These are phyloP conservation scores for Donacobius atricapilla DNA, from an alignment of 2,113 vertebrate species.

Conservation along the genomic window DNA sequence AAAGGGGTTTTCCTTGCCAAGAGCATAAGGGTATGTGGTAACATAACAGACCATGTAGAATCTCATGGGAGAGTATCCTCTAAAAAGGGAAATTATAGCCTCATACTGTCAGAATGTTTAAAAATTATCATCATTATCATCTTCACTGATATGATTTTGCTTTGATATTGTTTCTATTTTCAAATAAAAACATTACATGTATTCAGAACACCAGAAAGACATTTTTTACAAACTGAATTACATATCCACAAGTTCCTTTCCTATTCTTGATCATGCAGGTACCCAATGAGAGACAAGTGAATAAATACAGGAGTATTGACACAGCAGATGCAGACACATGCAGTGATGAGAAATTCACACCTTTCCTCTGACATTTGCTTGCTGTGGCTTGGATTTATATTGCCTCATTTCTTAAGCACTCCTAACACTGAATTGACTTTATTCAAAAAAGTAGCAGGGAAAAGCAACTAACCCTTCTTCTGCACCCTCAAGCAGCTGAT, in stretches of 20 bases:
- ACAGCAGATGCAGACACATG: not conserved
- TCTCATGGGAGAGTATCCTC: not conserved
- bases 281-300: not conserved
- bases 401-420: not conserved
- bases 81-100: not conserved
- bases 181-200: not conserved
- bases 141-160: not conserved
- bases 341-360: not conserved
- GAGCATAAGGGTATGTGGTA: not conserved
- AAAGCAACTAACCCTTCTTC: not conserved
- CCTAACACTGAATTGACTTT: not conserved
- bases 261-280: not conserved
- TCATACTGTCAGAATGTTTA: not conserved
- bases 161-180: not conserved
- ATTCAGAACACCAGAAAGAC: not conserved
- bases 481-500: not conserved
- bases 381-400: not conserved
- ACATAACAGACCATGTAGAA: not conserved
- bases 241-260: not conserved
- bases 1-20: not conserved
- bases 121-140: not conserved
- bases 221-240: not conserved
- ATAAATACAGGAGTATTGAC: not conserved
- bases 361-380: not conserved
- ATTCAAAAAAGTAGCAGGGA: not conserved